Evolutionary conservation across 2,113 vertebrate species (phyloP), one percentile per base, ranked within the genome.

Genomic region (Melanostigma gelatinosum): DNA sequence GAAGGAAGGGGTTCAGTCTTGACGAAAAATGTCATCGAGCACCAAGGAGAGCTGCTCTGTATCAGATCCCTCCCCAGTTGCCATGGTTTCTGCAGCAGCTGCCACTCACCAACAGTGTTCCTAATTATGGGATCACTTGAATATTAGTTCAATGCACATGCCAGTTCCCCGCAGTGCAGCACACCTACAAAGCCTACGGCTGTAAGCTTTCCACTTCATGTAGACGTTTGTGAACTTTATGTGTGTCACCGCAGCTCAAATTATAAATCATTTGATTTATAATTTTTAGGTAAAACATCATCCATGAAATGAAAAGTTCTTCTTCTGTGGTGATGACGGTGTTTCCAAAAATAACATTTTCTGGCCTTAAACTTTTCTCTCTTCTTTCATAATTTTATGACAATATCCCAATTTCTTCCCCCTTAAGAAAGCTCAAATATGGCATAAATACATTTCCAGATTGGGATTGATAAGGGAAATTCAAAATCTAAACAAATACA

Each of bases 41-140:
- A 85, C 90, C 83, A 75, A 77, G 73, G 44, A 72, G 82, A 80
- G 61, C 73, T 61, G 68, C 75, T 87, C 75, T 70, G 68, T 12
- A 54, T 52, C 55, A 29, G 69, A 70, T 52, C 65, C 74, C 60
- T 77, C 65, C 75, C 24, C 24, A 20, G 89, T 92, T 89, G 73
- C 91, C 72, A 86, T 88, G 88, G 90, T 92, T 91, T 84, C 85
- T 34, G 44, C 42, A 3, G 63, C 80, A 83, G 76, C 80, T 88
- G 87, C 80, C 87, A 82, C 80, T 90, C 83, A 91, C 77, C 87
- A 77, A 82, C 88, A 55, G 85, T 46, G 68, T 46, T 84, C 70
- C 82, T 77, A 79, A 86, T 89, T 82, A 88, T 22, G 48, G 61
- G 61, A 72, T 67, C 29, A 34, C 55, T 64, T 42, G 65, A 71